Conservation (phyloP, 2,113 vertebrate species). For the Coturnix japonica region DNA sequence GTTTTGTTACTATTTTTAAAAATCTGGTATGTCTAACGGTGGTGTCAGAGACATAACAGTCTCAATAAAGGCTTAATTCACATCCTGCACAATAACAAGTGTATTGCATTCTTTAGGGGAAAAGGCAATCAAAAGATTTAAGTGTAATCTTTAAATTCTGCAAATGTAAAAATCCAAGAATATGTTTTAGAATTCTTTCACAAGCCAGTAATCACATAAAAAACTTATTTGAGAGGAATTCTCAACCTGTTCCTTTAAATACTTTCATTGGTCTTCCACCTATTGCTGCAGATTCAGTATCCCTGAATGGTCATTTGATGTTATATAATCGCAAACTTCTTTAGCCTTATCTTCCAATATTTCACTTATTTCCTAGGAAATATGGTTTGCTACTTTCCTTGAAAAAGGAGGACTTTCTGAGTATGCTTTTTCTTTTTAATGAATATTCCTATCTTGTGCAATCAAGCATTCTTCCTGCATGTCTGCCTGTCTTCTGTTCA, state of each 20-base stretch:
- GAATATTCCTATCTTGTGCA: background rate
- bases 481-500: background rate
- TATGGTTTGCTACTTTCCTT: background rate
- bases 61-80: background rate
- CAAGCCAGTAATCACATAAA: background rate
- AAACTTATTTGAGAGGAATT: background rate
- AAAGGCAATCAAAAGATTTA: slow-evolving; percentile 16
- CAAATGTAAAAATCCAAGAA: background rate
- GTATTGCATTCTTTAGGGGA: background rate
- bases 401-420: background rate
- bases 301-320: background rate
- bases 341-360: background rate
- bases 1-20: background rate
- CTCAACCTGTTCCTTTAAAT: background rate
- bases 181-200: background rate
- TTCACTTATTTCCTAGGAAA: background rate
- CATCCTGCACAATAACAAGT: background rate
- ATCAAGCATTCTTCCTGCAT: background rate
- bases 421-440: background rate
- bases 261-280: background rate
- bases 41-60: background rate
- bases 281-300: background rate
- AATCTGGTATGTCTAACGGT: background rate
- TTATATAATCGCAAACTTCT: background rate
- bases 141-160: background rate